A percentile compares a stretch with the other conserved stretches of the same genome.
These are phyloP conservation scores for Semicossyphus pulcher DNA, from an alignment of 2,113 vertebrate species.

Conservation along the genomic window DNA sequence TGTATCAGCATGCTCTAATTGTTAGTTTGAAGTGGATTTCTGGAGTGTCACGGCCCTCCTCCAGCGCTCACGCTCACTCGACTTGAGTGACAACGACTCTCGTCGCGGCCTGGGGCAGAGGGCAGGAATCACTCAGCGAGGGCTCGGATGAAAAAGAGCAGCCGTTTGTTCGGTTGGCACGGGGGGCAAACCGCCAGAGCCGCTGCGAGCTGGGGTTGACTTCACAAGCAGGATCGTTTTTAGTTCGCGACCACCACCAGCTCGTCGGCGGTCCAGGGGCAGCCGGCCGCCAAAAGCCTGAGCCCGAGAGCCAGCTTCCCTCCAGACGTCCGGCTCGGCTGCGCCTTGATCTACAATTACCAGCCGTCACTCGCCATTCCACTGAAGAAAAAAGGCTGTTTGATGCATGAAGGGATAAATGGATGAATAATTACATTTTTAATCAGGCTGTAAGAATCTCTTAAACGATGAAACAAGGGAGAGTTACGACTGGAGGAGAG, in stretches of 20 bases:
- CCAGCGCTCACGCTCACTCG: slow-evolving; percentile 37
- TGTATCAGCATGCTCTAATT: slow-evolving; percentile 56
- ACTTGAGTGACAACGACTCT: slow-evolving; percentile 60
- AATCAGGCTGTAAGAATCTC: slow-evolving; percentile 70
- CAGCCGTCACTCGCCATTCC: slow-evolving; percentile 59
- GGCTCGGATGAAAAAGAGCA: slow-evolving; percentile 54
- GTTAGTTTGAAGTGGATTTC: slow-evolving; percentile 68
- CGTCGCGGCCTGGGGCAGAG: slow-evolving; percentile 41
- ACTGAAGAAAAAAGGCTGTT: slow-evolving; percentile 64
- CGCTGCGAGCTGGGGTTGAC: slow-evolving; percentile 34
- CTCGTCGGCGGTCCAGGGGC: slow-evolving; percentile 30
- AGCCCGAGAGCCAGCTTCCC: slow-evolving; percentile 15
- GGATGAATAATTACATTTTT: slow-evolving; percentile 74
- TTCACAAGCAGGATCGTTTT: slow-evolving; percentile 38
- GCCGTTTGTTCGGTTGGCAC: slow-evolving; percentile 37
- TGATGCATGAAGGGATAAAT: slow-evolving; percentile 70
- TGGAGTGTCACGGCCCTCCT: slow-evolving; percentile 43
- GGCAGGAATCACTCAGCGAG: slow-evolving; percentile 54
- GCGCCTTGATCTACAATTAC: slow-evolving; percentile 79
- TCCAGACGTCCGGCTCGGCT: background rate
- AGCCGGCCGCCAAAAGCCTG: slow-evolving; percentile 27
- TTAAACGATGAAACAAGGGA: slow-evolving; percentile 31
- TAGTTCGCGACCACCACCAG: too few relatives aligned
- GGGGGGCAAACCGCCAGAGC: slow-evolving; percentile 20
- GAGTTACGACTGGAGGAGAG: slow-evolving; percentile 26